Evolutionary conservation across 2,797 vertebrate genomes (phyloP), one percentile per base, ranked within the genome.

Genomic region (Arvicola amphibius): DNA sequence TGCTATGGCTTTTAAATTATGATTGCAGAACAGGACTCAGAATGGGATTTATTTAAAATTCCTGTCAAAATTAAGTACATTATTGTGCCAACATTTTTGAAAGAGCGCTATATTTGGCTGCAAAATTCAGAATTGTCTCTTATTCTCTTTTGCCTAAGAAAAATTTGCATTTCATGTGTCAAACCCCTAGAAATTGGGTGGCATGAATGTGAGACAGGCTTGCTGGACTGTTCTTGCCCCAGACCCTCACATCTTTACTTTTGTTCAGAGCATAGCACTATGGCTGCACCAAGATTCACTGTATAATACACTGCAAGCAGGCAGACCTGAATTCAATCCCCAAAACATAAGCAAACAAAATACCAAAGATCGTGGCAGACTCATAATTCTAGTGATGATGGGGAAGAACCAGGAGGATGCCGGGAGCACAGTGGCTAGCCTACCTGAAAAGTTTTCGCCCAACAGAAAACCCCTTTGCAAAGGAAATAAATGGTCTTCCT

Each of bases 131-230:
- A 97, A 97, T 96, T 80, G 34, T 97, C 95, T 94, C 10, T 77
- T 32, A 4, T 23, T 95, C 95, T 96, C 97, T 96, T 92, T 80
- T 74, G 29, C 40, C 29, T 83, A 37, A 92, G 89, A 79, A 77
- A 96, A n/a, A 96, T 93, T 93, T 95, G 46, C 32, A 84, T 94
- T 91, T 88, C 84, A 83, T 81, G 34, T 96, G 94, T 97, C 97
- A 97, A 98, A 96, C 74, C 94, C 95, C 89, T 95, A 97, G 97
- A 98, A 92, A 97, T 86, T 97, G 96, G 97, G 86, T 56, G 95
- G 86, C 95, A 92, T 56, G 61, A 25, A 67, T n/a, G 32, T 43
- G 48, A 73, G 67, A 29, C n/a, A 14, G 23, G 14, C 95, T 92
- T 96, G 86, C 74, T 43, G 53, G 90, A 96, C 48, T 96, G 94